phyloP scores from a whole-genome alignment of 1,140 invertebrate genomes.

The Carposina sasakii region DNA sequence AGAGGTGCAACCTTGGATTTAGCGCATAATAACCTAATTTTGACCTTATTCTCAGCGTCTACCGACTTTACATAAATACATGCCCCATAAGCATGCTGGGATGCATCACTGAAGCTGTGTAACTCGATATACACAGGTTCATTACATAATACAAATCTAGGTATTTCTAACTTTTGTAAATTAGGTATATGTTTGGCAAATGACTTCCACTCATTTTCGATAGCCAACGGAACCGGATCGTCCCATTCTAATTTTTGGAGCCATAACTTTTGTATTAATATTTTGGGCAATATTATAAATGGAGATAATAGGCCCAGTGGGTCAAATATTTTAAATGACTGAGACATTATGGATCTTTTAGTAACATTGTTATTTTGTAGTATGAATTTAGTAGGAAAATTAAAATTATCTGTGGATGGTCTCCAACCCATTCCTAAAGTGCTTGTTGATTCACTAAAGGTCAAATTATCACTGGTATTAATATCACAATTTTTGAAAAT shows the following conservation, averaged over 20 bases:
- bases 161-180: neutral
- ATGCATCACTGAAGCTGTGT: slow-evolving; percentile 4
- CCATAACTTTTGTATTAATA: slow-evolving; percentile 57
- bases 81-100: slow-evolving; percentile 1
- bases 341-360: slow-evolving; percentile 26
- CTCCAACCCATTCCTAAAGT: too few relatives aligned
- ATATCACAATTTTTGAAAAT: too few relatives aligned
- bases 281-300: slow-evolving; percentile 42
- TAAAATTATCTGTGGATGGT: too few relatives aligned
- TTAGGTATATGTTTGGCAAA: neutral
- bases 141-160: neutral
- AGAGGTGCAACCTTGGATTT: slow-evolving; percentile 53
- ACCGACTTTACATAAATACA: neutral
- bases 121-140: neutral
- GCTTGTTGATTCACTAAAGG: too few relatives aligned
- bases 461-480: too few relatives aligned
- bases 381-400: neutral
- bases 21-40: neutral
- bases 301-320: slow-evolving; percentile 44
- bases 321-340: slow-evolving; percentile 41
- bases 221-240: slow-evolving; percentile 29
- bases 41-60: neutral
- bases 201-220: slow-evolving; percentile 21
- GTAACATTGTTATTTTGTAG: too few relatives aligned
- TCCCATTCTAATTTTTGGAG: slow-evolving; percentile 48